Conservation (phyloP, 2,113 vertebrate species). For the Anarrhichthys ocellatus region DNA sequence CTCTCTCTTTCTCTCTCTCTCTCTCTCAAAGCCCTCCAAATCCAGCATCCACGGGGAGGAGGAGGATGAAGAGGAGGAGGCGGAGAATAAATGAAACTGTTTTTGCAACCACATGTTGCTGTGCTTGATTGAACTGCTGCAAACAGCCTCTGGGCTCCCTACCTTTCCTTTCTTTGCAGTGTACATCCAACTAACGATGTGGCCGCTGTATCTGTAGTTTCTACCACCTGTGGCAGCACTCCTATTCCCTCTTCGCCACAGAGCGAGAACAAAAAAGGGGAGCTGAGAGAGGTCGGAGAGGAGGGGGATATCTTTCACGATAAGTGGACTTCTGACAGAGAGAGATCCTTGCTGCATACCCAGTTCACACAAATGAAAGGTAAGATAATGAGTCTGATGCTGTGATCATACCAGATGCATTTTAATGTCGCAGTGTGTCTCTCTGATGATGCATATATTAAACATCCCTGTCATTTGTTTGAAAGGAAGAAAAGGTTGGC, state of each 20-base stretch:
- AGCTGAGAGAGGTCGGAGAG: conserved; percentile 45
- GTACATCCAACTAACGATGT: conserved; percentile 42
- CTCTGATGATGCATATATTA: conserved; percentile 16
- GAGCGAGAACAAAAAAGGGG: conserved; percentile 42
- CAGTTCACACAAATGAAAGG: conserved; percentile 82
- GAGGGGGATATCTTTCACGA: conserved; percentile 63
- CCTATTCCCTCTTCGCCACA: conserved; percentile 71
- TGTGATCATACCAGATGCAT: conserved; percentile 24
- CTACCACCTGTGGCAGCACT: conserved; percentile 79
- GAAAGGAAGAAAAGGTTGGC: conserved; percentile 28
- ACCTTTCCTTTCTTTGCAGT: conserved; percentile 48
- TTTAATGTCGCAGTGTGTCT: conserved; percentile 22
- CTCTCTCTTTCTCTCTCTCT: conserved; percentile 33
- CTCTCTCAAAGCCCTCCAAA: conserved; percentile 54
- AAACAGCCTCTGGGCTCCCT: conserved; percentile 36
- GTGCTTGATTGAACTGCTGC: conserved; percentile 64
- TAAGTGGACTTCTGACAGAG: conserved; percentile 70
- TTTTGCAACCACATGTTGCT: conserved; percentile 85
- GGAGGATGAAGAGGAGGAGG: conserved; percentile 19
- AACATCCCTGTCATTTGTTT: conserved; percentile 36
- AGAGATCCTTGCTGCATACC: conserved; percentile 51
- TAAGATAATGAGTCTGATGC: conserved; percentile 70
- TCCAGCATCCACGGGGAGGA: conserved; percentile 77
- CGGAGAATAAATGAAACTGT: conserved; percentile 67
- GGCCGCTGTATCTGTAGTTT: conserved; percentile 74